These are phyloP conservation scores for Mimas tiliae DNA, from an alignment of 2,888 invertebrate species.

Conservation along the genomic window DNA sequence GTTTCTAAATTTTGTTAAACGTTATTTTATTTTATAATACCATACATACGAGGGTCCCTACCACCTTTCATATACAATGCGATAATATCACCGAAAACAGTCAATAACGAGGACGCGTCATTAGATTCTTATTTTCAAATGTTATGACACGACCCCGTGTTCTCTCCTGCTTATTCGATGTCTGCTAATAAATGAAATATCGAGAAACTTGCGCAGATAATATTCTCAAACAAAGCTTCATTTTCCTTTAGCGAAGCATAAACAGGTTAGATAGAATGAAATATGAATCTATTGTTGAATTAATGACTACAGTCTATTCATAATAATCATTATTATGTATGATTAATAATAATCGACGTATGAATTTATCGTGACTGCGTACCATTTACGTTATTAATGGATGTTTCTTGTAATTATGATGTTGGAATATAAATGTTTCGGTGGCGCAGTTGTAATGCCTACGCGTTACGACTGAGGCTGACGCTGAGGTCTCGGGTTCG, in stretches of 20 bases:
- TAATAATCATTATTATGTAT: constrained; percentile 11
- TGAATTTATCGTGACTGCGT: constrained; percentile 3
- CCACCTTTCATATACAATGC: too few species aligned
- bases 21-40: too few species aligned
- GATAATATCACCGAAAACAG: too few species aligned
- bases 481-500: too few species aligned
- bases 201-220: background rate
- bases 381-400: constrained; percentile 9
- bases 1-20: too few species aligned
- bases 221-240: background rate
- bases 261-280: constrained; percentile 10
- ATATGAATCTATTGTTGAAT: constrained; percentile 1
- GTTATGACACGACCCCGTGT: too few species aligned
- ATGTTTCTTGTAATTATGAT: constrained; percentile 3
- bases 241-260: constrained; percentile 1
- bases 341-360: constrained; percentile 11
- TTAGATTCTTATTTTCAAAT: too few species aligned
- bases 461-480: too few species aligned
- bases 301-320: constrained; percentile 13
- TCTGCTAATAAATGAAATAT: background rate
- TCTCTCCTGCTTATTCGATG: too few species aligned
- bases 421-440: background rate
- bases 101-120: too few species aligned
- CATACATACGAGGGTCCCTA: too few species aligned
- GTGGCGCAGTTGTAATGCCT: too few species aligned